phyloP scores from a whole-genome alignment of 2,113 vertebrate genomes.

The Puntigrus tetrazona region DNA sequence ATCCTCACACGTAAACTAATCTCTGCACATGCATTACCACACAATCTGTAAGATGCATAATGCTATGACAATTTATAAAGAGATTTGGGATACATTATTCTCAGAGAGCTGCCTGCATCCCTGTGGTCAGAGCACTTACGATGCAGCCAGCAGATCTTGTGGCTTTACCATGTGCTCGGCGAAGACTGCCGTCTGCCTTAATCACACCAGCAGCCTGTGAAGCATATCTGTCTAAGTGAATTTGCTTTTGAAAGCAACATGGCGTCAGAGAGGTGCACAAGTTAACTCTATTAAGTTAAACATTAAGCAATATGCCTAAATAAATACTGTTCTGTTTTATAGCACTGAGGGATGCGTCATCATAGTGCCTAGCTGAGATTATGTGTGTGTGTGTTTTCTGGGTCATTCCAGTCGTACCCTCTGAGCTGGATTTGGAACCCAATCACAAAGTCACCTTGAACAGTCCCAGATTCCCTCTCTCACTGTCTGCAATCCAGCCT shows the following conservation, averaged over 20 bases:
- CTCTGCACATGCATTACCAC: slow-evolving; percentile 28
- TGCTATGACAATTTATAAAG: slow-evolving; percentile 29
- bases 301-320: slow-evolving; percentile 19
- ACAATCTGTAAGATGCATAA: slow-evolving; percentile 33
- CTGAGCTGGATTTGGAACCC: slow-evolving; percentile 76
- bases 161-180: slow-evolving; percentile 27
- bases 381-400: slow-evolving; percentile 16
- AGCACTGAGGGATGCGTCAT: slow-evolving; percentile 16
- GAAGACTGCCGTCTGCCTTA: slow-evolving; percentile 41
- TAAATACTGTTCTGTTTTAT: slow-evolving; percentile 41
- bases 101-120: slow-evolving; percentile 1
- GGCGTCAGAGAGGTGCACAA: slow-evolving; percentile 24
- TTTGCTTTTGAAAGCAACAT: slow-evolving; percentile 45
- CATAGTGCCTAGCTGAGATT: background rate
- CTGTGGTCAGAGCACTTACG: background rate
- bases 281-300: slow-evolving; percentile 39
- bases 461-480: slow-evolving; percentile 65
- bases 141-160: slow-evolving; percentile 25
- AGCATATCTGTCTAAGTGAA: slow-evolving; percentile 54
- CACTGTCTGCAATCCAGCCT: slow-evolving; percentile 70
- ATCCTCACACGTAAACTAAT: slow-evolving; percentile 11
- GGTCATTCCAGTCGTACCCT: slow-evolving; percentile 50
- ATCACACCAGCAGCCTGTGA: slow-evolving; percentile 48
- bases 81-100: slow-evolving; percentile 38
- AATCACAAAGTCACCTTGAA: slow-evolving; percentile 83